These are phyloP conservation scores for Lasius platythorax DNA, from an alignment of 2,888 invertebrate species.

Conservation along the genomic window DNA sequence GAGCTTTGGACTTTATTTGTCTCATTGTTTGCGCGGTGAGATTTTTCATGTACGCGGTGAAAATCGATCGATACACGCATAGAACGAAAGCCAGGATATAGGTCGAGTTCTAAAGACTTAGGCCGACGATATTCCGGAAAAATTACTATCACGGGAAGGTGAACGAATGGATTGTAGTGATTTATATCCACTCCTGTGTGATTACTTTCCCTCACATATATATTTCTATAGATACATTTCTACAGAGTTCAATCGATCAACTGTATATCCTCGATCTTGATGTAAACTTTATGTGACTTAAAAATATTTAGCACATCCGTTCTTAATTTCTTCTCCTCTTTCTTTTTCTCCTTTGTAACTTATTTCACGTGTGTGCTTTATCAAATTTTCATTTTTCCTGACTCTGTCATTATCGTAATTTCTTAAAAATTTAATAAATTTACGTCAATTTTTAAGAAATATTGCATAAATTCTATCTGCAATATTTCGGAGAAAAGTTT, in stretches of 20 bases:
- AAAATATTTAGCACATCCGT: conserved; percentile 24
- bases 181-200: conserved; percentile 41
- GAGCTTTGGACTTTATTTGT: not conserved
- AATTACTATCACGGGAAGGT: conserved; percentile 45
- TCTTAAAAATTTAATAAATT: not conserved
- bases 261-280: not conserved
- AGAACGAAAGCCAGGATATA: conserved; percentile 46
- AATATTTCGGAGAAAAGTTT: not conserved
- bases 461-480: not conserved
- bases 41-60: not conserved
- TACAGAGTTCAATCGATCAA: conserved; percentile 40
- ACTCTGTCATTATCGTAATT: not conserved
- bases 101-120: conserved; percentile 50
- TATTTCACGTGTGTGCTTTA: not conserved
- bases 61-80: conserved; percentile 29
- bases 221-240: conserved; percentile 25
- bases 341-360: not conserved
- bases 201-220: conserved; percentile 32
- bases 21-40: not conserved
- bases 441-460: not conserved
- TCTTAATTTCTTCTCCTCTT: too few relatives aligned
- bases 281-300: conserved; percentile 39
- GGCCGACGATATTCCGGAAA: conserved; percentile 39
- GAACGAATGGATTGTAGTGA: conserved; percentile 36
- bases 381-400: not conserved